Percentiles rank a stretch among this genome's conserved stretches.
Conservation (phyloP, 2,797 vertebrate genomes). For the Phrynocephalus guinanensis region DNA sequence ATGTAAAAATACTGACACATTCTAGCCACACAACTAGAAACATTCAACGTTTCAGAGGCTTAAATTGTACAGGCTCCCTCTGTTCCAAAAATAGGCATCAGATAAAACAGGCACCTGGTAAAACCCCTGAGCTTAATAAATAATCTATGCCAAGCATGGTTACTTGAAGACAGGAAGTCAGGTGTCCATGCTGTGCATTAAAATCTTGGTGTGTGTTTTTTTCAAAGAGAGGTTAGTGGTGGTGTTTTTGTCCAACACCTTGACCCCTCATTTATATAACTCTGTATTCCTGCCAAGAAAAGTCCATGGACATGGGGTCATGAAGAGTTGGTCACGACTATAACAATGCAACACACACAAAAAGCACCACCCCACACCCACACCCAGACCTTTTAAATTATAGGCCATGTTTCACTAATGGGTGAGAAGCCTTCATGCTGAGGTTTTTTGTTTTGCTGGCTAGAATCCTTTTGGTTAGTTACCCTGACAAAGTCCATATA, state of each 20-base stretch:
- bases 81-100: slow-evolving; percentile 20
- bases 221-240: neutral
- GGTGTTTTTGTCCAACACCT: neutral
- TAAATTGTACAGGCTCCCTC: slow-evolving; percentile 4
- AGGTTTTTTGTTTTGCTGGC: too few species aligned
- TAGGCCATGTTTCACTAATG: too few species aligned
- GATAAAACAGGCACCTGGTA: slow-evolving; percentile 25
- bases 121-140: neutral
- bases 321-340: too few species aligned
- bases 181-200: neutral
- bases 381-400: too few species aligned
- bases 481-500: too few species aligned
- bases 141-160: neutral
- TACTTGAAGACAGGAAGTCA: neutral
- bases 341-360: too few species aligned
- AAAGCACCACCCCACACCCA: too few species aligned
- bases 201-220: neutral
- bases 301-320: too few species aligned
- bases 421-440: too few species aligned
- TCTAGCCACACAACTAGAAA: slow-evolving; percentile 26
- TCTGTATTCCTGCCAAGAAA: too few species aligned
- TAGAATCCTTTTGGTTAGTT: too few species aligned
- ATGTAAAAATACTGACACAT: slow-evolving; percentile 38
- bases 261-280: too few species aligned
- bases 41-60: slow-evolving; percentile 28